A percentile compares a stretch with the other conserved stretches of the same genome.
Evolutionary conservation across 2,888 invertebrate species (phyloP).

Genomic region (Ectemnius lituratus): DNA sequence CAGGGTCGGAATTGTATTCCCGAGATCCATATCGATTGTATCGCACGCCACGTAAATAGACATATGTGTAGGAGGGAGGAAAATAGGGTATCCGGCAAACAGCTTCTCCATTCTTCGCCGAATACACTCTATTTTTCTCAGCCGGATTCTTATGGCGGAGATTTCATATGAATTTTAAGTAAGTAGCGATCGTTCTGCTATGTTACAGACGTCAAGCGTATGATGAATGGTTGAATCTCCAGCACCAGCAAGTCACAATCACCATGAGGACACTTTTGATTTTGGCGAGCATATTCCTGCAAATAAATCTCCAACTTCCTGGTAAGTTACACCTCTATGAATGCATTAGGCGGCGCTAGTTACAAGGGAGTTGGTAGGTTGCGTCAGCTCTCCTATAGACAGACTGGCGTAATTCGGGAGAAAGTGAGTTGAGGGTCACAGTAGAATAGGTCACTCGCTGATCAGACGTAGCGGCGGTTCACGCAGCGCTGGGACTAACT

Average conservation of each 20-base stretch:
- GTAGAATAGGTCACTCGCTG: too few relatives aligned
- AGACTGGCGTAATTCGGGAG: too few relatives aligned
- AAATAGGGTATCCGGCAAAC: conserved; percentile 8
- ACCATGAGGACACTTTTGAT: conserved; percentile 70
- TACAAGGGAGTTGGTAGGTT: too few relatives aligned
- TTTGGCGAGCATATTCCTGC: conserved; percentile 65
- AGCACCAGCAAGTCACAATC: conserved; percentile 41
- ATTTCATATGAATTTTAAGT: neutral
- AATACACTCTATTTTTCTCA: neutral
- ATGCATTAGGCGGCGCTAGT: too few relatives aligned
- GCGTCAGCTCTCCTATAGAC: too few relatives aligned
- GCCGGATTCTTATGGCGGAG: neutral
- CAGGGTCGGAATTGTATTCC: conserved; percentile 33
- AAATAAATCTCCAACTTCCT: conserved; percentile 67
- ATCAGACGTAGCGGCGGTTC: conserved; percentile 13
- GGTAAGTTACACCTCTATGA: conserved; percentile 56
- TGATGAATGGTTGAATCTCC: conserved; percentile 56
- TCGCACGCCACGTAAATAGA: neutral
- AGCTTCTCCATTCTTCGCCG: neutral
- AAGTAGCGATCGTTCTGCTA: neutral
- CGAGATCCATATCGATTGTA: conserved; percentile 46
- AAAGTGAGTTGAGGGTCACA: too few relatives aligned
- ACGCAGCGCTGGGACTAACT: neutral
- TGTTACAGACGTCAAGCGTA: conserved; percentile 56
- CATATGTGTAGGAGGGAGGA: neutral